These are phyloP conservation scores for Jacana jacana DNA, from an alignment of 2,113 vertebrate species.

Conservation along the genomic window DNA sequence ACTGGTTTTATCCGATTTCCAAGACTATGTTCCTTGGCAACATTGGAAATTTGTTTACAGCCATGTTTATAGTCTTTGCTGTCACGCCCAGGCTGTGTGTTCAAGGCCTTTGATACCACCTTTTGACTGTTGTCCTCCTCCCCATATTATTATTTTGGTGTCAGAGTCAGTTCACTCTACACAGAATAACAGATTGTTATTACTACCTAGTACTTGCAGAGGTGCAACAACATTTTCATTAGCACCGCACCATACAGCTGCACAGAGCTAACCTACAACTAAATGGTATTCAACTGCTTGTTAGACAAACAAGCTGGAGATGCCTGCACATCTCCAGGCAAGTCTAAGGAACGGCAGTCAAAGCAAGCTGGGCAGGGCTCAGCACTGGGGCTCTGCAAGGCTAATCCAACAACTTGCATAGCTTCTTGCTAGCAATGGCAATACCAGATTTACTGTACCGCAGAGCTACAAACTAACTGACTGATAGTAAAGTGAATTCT, in stretches of 20 bases:
- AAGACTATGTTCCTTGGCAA: background rate
- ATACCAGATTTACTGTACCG: background rate
- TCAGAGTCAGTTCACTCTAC: background rate
- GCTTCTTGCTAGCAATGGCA: background rate
- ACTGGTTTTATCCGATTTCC: background rate
- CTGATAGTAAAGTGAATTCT: background rate
- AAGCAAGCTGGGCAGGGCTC: background rate
- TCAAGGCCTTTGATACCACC: background rate
- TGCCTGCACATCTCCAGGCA: background rate
- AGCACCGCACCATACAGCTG: background rate
- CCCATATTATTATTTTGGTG: background rate
- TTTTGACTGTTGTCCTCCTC: background rate
- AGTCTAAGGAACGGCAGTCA: background rate
- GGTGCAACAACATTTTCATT: background rate
- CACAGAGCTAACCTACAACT: background rate
- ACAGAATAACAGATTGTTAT: background rate
- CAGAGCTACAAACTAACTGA: background rate
- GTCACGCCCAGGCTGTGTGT: background rate
- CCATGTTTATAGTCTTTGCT: background rate
- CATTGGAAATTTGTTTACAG: background rate
- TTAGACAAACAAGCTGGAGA: background rate
- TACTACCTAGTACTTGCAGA: background rate
- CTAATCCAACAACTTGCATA: fast-evolving
- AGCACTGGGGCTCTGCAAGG: background rate
- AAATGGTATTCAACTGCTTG: background rate